A percentile compares a stretch with the other conserved stretches of the same genome.
Evolutionary conservation across 2,113 vertebrate genomes (phyloP).

Genomic region (Poeciliopsis prolifica): DNA sequence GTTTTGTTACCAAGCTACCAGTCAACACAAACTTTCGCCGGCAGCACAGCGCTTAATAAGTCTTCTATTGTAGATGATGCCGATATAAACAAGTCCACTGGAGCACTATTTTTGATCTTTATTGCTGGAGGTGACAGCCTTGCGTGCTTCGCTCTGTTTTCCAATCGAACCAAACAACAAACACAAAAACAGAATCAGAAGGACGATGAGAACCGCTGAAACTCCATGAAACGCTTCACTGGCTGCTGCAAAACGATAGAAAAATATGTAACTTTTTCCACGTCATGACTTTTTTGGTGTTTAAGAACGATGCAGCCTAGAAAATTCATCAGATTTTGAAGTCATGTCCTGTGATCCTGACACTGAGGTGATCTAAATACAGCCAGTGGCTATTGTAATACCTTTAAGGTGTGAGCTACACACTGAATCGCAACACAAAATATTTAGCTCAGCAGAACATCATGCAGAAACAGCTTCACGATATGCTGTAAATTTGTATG

Average conservation of each 20-base stretch:
- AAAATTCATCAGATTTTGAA: neutral
- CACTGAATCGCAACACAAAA: too few relatives aligned
- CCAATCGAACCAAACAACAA: conserved; percentile 15
- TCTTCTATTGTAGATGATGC: conserved; percentile 5
- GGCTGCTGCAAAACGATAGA: neutral
- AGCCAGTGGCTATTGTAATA: neutral
- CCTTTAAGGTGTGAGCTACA: neutral
- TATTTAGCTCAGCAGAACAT: too few relatives aligned
- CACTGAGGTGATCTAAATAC: neutral
- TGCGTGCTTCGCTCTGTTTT: conserved; percentile 17
- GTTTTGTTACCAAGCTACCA: conserved; percentile 29
- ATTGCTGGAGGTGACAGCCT: conserved; percentile 43
- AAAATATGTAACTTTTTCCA: neutral
- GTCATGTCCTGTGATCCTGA: neutral
- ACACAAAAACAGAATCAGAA: conserved; percentile 20
- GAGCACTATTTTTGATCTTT: conserved; percentile 20
- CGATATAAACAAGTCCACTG: conserved; percentile 36
- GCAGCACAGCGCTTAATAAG: conserved; percentile 8
- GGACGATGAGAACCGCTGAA: neutral
- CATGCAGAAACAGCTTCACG: too few relatives aligned
- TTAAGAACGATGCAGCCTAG: neutral
- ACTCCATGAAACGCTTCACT: neutral
- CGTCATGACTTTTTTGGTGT: too few relatives aligned
- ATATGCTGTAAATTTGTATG: too few relatives aligned
- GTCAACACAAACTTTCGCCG: conserved; percentile 30